Evolutionary conservation across 2,113 vertebrate genomes (phyloP).

Genomic region (Alexandromys fortis): DNA sequence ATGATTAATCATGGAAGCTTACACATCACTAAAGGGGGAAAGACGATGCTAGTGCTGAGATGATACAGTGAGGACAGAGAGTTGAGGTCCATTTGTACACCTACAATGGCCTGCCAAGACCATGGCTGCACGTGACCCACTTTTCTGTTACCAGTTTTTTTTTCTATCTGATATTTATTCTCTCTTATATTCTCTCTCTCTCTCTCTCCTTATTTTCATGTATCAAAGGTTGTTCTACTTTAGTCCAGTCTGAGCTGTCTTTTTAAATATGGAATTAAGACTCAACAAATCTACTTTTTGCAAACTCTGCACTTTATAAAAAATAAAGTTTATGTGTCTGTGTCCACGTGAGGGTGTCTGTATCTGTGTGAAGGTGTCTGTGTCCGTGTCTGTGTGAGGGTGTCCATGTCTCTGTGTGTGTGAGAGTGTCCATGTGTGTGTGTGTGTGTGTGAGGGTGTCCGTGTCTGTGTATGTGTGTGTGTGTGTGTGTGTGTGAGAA

Average conservation of each 20-base stretch:
- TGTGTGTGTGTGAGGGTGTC: too few species aligned
- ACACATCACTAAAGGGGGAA: not conserved
- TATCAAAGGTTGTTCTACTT: not conserved
- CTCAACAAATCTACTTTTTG: not conserved
- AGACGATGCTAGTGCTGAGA: not conserved
- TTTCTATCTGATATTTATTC: not conserved
- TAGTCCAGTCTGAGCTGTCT: not conserved
- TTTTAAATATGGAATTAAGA: not conserved
- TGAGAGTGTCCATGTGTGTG: too few species aligned
- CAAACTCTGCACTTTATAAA: not conserved
- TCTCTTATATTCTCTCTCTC: not conserved
- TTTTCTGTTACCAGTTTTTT: not conserved
- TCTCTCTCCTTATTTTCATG: not conserved
- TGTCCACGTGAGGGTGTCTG: not conserved
- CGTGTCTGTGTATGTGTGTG: fast-evolving
- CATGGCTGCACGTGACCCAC: not conserved
- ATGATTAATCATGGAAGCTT: not conserved
- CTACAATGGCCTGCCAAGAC: not conserved
- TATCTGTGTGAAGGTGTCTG: not conserved
- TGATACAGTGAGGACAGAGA: fast-evolving
- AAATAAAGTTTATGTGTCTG: too few species aligned
- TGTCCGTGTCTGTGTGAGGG: too few species aligned
- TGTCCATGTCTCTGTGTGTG: too few species aligned
- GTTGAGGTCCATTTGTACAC: not conserved
- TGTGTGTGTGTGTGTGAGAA: too few species aligned